These are phyloP conservation scores for Neomonachus schauinslandi DNA, from an alignment of 2,113 vertebrate genomes.

Conservation along the genomic window DNA sequence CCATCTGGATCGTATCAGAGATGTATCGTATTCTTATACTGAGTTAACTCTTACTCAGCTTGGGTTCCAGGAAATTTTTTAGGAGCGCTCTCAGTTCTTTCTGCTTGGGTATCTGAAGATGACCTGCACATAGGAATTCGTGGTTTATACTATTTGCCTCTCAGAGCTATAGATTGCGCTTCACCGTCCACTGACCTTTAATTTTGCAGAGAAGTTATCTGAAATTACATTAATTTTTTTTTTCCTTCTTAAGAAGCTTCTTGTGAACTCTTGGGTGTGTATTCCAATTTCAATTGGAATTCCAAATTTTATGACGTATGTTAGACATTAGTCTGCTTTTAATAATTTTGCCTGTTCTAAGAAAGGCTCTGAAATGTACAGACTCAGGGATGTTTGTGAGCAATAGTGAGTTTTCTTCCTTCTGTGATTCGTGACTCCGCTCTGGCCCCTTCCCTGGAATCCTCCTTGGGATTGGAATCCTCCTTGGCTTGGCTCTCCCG, in stretches of 20 bases:
- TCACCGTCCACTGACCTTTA: neutral
- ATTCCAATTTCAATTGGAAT: neutral
- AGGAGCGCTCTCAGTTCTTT: neutral
- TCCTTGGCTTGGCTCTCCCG: neutral
- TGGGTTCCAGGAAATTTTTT: neutral
- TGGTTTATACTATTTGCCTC: neutral
- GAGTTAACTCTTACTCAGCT: neutral
- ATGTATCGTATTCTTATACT: neutral
- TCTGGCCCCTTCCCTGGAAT: neutral
- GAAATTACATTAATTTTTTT: neutral
- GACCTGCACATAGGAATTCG: neutral
- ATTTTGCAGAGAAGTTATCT: neutral
- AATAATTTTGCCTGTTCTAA: neutral
- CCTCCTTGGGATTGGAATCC: neutral
- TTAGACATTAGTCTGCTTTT: neutral
- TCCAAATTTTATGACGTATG: neutral
- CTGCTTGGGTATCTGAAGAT: neutral
- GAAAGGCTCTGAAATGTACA: neutral
- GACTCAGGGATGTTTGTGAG: neutral
- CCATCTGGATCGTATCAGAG: neutral
- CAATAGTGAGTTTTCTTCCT: neutral
- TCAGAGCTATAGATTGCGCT: neutral
- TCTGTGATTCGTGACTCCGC: neutral
- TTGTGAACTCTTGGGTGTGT: too few relatives aligned
- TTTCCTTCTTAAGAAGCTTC: neutral